phyloP scores from a whole-genome alignment of 2,797 vertebrate genomes.

The Nannoperca australis region DNA sequence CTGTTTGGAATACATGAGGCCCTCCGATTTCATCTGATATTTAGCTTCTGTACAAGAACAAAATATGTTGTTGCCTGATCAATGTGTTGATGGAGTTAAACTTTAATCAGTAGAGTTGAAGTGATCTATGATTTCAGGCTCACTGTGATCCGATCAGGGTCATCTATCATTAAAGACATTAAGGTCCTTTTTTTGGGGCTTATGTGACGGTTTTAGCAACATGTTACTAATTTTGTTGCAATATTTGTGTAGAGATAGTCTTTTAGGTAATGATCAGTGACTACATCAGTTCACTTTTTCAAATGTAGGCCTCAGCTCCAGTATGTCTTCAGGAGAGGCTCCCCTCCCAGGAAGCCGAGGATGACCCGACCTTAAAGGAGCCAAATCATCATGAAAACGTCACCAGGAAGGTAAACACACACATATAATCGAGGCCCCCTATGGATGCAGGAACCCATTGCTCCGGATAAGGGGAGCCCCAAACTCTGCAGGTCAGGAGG shows the following conservation, averaged over 20 bases:
- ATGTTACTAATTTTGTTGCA: not conserved
- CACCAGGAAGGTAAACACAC: conserved; percentile 50
- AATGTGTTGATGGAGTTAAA: not conserved
- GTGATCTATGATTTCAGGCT: not conserved
- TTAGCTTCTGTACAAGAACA: not conserved
- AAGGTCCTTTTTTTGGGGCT: not conserved
- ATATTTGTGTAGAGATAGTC: not conserved
- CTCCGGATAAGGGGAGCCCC: conserved; percentile 42
- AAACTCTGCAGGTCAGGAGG: conserved; percentile 45
- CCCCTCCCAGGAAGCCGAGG: conserved; percentile 10
- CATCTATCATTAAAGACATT: not conserved
- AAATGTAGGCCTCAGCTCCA: too few species aligned
- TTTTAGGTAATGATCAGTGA: too few species aligned
- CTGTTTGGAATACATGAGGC: not conserved
- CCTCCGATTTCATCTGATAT: not conserved
- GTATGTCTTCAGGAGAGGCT: conserved; percentile 33
- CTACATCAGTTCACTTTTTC: too few species aligned
- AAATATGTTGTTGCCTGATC: not conserved
- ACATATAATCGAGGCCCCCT: conserved; percentile 29
- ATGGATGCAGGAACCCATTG: conserved; percentile 35
- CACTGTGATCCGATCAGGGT: too few species aligned
- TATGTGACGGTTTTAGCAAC: not conserved
- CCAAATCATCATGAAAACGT: not conserved
- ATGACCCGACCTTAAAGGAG: not conserved
- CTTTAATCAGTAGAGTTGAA: not conserved